A percentile compares a stretch with the other conserved stretches of the same genome.
Conservation (phyloP, 2,113 vertebrate species). For the Rhabdornis inornatus region DNA sequence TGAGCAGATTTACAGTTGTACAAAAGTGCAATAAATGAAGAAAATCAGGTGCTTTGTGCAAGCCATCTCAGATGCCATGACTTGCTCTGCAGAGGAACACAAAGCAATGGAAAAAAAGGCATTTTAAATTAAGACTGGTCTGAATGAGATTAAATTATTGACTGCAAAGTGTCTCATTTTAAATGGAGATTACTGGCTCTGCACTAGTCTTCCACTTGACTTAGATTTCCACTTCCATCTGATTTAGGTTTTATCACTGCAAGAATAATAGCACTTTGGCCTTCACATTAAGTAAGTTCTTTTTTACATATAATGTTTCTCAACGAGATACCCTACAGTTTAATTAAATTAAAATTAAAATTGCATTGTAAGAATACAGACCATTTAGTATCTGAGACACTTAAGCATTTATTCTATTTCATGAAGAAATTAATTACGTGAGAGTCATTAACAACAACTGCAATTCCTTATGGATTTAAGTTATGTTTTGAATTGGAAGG, state of each 20-base stretch:
- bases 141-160: background rate
- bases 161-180: background rate
- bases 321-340: constrained; percentile 3
- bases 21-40: background rate
- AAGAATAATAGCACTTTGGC: background rate
- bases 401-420: background rate
- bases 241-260: constrained; percentile 15
- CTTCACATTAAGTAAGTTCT: background rate
- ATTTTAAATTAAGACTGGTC: background rate
- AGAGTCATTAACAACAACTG: constrained; percentile 28
- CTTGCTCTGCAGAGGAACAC: background rate
- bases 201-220: background rate
- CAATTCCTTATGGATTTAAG: background rate
- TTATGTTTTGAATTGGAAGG: background rate
- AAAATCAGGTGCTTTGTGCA: background rate
- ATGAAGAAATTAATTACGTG: constrained; percentile 10
- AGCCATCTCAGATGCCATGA: background rate
- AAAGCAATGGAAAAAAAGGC: background rate
- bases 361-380: background rate
- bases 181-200: background rate
- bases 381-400: constrained; percentile 30
- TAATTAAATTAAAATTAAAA: constrained; percentile 55
- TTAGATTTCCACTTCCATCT: background rate
- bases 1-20: background rate
- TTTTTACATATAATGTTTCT: background rate